Conservation (phyloP, 2,888 invertebrate species). For the Morpho helenor region DNA sequence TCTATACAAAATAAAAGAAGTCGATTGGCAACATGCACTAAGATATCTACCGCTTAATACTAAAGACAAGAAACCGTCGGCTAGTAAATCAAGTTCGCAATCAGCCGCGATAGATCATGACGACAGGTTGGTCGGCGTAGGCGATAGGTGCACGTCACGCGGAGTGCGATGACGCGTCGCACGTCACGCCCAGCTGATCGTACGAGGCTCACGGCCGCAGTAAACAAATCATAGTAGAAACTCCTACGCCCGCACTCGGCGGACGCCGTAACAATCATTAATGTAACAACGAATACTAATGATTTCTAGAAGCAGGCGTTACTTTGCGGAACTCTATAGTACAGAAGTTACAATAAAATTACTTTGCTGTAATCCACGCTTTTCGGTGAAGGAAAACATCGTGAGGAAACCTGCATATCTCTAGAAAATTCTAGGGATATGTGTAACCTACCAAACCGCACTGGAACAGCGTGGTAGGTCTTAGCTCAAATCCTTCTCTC, state of each 20-base stretch:
- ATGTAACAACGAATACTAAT: not conserved
- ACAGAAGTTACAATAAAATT: no score
- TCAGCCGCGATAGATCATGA: constrained; percentile 15
- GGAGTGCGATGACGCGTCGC: constrained; percentile 37
- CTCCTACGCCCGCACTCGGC: constrained; percentile 51
- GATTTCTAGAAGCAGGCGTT: no score
- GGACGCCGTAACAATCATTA: not conserved
- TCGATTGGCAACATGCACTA: no score
- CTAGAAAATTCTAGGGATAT: no score
- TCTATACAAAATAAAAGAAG: no score
- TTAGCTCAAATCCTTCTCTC: no score
- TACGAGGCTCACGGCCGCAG: constrained; percentile 47
- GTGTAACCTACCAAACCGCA: no score
- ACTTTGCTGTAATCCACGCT: no score
- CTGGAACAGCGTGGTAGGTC: no score
- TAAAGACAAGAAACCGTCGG: not conserved
- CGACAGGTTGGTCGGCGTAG: constrained; percentile 15
- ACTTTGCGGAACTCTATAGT: no score
- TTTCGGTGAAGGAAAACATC: no score
- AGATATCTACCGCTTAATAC: not conserved
- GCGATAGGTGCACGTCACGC: constrained; percentile 19
- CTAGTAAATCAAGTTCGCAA: not conserved
- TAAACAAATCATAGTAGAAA: constrained; percentile 73
- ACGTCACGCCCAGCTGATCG: constrained; percentile 70
- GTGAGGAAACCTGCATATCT: no score